A percentile compares a stretch with the other conserved stretches of the same genome.
Conservation (phyloP, 2,888 invertebrate genomes). For the Nomada fucata region DNA sequence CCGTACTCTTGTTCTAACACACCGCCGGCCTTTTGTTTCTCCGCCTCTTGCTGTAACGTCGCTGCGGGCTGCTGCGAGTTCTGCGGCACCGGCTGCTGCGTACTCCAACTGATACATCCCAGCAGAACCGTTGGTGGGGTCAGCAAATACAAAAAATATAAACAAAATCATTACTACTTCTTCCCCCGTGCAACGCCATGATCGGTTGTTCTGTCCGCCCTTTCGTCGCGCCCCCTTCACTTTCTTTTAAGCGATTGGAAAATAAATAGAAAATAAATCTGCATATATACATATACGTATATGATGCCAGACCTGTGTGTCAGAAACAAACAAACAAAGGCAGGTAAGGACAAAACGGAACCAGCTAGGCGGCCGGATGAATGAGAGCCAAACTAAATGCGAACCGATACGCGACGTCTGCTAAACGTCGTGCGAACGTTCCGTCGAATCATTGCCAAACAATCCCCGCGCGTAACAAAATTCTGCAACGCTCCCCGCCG, state of each 20-base stretch:
- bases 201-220: slow-evolving; percentile 69
- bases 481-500: too few species aligned
- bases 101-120: slow-evolving; percentile 81
- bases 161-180: slow-evolving; percentile 83
- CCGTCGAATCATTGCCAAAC: neutral
- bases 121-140: slow-evolving; percentile 79
- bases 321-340: slow-evolving; percentile 84
- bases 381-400: slow-evolving; percentile 44
- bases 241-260: slow-evolving; percentile 74
- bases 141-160: slow-evolving; percentile 84
- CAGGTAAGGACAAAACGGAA: slow-evolving; percentile 78
- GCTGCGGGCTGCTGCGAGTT: slow-evolving; percentile 43
- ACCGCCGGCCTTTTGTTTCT: slow-evolving; percentile 43
- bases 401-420: slow-evolving; percentile 10
- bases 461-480: neutral
- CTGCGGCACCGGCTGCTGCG: slow-evolving; percentile 73
- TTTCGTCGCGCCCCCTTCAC: slow-evolving; percentile 65
- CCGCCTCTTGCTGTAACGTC: slow-evolving; percentile 49
- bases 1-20: slow-evolving; percentile 64
- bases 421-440: neutral
- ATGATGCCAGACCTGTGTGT: slow-evolving; percentile 83
- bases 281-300: slow-evolving; percentile 73
- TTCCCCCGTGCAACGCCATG: slow-evolving; percentile 73
- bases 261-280: slow-evolving; percentile 84
- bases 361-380: slow-evolving; percentile 52